A percentile compares a stretch with the other conserved stretches of the same genome.
Evolutionary conservation across 2,113 vertebrate genomes (phyloP).

Genomic region (Scartelaos histophorus): DNA sequence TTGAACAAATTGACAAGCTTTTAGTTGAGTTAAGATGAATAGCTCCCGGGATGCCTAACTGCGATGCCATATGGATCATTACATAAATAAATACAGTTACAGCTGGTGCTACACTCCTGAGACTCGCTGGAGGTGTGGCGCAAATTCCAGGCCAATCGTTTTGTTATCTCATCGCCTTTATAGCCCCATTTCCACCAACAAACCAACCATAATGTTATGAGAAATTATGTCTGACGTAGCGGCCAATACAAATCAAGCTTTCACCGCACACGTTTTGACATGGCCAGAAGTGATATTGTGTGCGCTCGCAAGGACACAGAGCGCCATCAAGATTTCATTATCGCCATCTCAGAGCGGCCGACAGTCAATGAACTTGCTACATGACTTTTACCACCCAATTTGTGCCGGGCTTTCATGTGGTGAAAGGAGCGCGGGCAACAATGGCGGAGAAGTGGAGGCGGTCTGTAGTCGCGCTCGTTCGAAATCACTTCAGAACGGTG

Average conservation of each 20-base stretch:
- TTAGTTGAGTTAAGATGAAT: constrained; percentile 3
- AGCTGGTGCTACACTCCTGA: background rate
- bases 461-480: constrained; percentile 3
- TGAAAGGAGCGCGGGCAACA: constrained; percentile 7
- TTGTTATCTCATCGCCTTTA: background rate
- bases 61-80: constrained; percentile 11
- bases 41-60: background rate
- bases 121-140: background rate
- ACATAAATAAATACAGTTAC: constrained; percentile 12
- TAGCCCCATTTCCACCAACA: background rate
- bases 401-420: background rate
- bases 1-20: background rate
- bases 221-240: background rate
- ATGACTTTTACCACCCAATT: constrained; percentile 5
- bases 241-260: background rate
- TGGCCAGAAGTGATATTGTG: background rate
- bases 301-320: constrained; percentile 13
- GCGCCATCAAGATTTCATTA: constrained; percentile 18
- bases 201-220: background rate
- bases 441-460: background rate
- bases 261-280: constrained; percentile 14
- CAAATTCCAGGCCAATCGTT: background rate
- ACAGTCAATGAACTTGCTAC: constrained; percentile 13
- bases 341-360: background rate
- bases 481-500: constrained; percentile 2